Base-by-base conservation (phyloP, 2,888 invertebrate species). In the Chrysolina americana region DNA sequence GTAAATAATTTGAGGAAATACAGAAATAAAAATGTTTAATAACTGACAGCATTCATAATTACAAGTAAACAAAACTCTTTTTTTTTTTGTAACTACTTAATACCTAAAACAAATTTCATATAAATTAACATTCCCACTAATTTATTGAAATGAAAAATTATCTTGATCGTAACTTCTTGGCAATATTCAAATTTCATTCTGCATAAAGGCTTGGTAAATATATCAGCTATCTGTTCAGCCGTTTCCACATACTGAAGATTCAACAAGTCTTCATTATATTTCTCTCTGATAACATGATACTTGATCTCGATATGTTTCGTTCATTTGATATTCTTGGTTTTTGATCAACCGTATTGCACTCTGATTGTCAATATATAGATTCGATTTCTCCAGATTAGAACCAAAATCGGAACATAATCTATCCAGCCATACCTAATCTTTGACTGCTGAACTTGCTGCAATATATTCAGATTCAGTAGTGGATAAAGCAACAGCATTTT, bases 121-220 rank as follows among this genome's bases (percentile, higher is more conserved):
- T 44, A 9, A 44, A 44, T 44, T 10, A 10, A 44, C 15, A 44
- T 44, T 44, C 44, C 44, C 44, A 44, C 3, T 44, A 44, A 44
- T 44, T 44, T 9, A 44, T 44, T 44, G 44, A 44, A 44, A 44
- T 44, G 44, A 44, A 6, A 44, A 44, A 44, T 6, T 44, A 2
- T 44, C 44, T 44, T 44, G 44, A 44, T 5, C 44, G 15, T 44
- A 44, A 15, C 8, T 9, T 44, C 44, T 44, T 9, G 44, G 8
- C 2, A 44, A 44, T 44, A 44, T 44, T 44, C 44, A 15, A 44
- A 44, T 6, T 44, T 44, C 44, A 44, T 44, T 44, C 8, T 44
- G 8, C 44, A 44, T 44, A 44, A 44, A 44, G 44, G 56, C 56
- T 56, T 56, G 56, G 56, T 56, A 1, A 56, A 56, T 2, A 56